Evolutionary conservation across 1,140 invertebrate genomes (phyloP).

Genomic region (Aphis gossypii): DNA sequence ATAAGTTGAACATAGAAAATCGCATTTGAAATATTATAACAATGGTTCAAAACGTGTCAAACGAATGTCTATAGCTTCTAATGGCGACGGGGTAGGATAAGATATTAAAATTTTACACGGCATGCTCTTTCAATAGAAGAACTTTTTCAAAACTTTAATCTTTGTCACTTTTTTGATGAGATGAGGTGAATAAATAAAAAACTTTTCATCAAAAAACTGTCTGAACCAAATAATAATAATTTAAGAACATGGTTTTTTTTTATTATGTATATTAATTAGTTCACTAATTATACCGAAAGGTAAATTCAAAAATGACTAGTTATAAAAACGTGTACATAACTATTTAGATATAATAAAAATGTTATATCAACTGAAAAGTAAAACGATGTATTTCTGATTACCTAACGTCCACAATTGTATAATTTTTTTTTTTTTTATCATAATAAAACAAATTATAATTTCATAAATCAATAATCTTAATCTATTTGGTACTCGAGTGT

Average conservation of each 20-base stretch:
- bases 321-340: background rate
- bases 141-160: conserved; percentile 49
- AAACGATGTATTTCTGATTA: background rate
- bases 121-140: background rate
- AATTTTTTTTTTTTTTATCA: too few relatives aligned
- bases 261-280: conserved; percentile 13
- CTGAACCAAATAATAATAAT: background rate
- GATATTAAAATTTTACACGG: conserved; percentile 50
- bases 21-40: conserved; percentile 52
- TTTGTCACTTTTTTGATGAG: conserved; percentile 9
- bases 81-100: background rate
- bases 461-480: background rate
- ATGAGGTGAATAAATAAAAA: conserved; percentile 31
- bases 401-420: background rate
- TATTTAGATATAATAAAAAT: background rate
- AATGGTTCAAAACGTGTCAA: conserved; percentile 33
- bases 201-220: background rate
- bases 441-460: background rate
- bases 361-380: background rate
- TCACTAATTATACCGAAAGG: background rate
- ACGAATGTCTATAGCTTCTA: conserved; percentile 41
- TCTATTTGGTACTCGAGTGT: background rate
- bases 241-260: background rate
- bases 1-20: conserved; percentile 41
- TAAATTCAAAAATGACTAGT: too few relatives aligned